These are phyloP conservation scores for Microcebus jonahi DNA, from an alignment of 2,113 vertebrate genomes.

Conservation along the genomic window DNA sequence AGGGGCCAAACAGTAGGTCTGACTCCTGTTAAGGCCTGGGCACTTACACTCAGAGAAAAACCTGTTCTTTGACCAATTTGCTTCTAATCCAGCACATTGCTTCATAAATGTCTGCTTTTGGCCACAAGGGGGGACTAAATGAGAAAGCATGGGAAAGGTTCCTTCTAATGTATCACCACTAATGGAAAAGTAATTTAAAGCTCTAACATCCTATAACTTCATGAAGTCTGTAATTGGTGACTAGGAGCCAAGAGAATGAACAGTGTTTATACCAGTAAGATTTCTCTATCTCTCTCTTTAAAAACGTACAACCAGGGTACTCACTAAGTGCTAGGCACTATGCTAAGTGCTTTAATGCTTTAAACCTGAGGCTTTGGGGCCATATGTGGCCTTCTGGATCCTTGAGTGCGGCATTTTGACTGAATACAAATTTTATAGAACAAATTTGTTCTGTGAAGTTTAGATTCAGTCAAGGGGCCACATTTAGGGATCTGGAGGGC, in stretches of 20 bases:
- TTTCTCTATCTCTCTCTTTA: not conserved
- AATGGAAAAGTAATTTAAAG: slow-evolving; percentile 43
- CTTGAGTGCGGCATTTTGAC: too few relatives aligned
- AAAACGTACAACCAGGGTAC: not conserved
- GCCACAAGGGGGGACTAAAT: slow-evolving; percentile 48
- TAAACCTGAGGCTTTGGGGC: too few relatives aligned
- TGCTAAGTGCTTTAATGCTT: slow-evolving; percentile 45
- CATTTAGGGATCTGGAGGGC: too few relatives aligned
- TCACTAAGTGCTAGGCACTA: not conserved
- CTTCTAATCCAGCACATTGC: not conserved
- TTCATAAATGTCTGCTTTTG: slow-evolving; percentile 36
- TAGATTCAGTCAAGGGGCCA: too few relatives aligned
- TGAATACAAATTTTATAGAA: too few relatives aligned
- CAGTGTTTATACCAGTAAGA: slow-evolving; percentile 29
- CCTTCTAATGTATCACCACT: slow-evolving; percentile 7
- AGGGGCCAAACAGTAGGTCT: not conserved
- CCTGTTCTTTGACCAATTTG: not conserved
- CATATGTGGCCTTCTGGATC: too few relatives aligned
- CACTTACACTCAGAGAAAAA: not conserved
- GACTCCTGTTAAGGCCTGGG: not conserved
- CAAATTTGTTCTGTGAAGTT: too few relatives aligned
- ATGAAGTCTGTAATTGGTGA: slow-evolving; percentile 23
- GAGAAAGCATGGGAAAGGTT: not conserved
- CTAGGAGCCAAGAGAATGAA: not conserved
- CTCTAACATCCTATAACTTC: slow-evolving; percentile 9